phyloP scores from a whole-genome alignment of 2,888 invertebrate species.

The Folsomia manolachei region DNA sequence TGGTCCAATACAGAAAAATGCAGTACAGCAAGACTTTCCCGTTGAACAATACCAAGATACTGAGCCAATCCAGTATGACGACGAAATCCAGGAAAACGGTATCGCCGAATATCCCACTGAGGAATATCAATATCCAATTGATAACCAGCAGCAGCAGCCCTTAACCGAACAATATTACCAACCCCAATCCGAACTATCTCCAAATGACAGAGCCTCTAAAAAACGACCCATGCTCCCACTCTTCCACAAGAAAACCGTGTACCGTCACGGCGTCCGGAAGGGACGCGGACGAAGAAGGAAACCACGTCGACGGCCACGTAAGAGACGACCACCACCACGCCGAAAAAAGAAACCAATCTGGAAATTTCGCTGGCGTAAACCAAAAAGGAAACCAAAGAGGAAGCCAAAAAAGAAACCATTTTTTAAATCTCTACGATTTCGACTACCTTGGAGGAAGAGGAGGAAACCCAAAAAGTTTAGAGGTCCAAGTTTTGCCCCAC shows the following conservation, averaged over 20 bases:
- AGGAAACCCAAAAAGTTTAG: neutral
- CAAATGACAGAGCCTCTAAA: slow-evolving; percentile 5
- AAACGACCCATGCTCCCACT: slow-evolving; percentile 22
- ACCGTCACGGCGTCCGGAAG: slow-evolving; percentile 4
- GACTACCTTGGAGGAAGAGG: slow-evolving; percentile 3
- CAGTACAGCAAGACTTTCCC: too few relatives aligned
- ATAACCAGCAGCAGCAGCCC: neutral
- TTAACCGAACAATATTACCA: too few relatives aligned
- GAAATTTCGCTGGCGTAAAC: neutral
- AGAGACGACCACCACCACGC: too few relatives aligned
- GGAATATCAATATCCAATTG: neutral
- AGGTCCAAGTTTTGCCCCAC: too few relatives aligned
- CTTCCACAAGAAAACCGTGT: neutral
- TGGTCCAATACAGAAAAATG: too few relatives aligned
- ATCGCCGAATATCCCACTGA: neutral
- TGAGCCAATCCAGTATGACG: neutral
- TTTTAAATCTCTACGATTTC: neutral
- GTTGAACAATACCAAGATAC: neutral
- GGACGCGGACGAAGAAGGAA: slow-evolving; percentile 15
- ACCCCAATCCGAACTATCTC: neutral
- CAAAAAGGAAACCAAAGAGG: neutral
- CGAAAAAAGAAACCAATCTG: neutral
- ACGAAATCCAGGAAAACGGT: neutral
- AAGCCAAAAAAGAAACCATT: neutral
- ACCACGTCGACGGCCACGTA: slow-evolving; percentile 13